Base-by-base conservation (phyloP, 2,797 vertebrate species). In the Eospalax fontanierii region DNA sequence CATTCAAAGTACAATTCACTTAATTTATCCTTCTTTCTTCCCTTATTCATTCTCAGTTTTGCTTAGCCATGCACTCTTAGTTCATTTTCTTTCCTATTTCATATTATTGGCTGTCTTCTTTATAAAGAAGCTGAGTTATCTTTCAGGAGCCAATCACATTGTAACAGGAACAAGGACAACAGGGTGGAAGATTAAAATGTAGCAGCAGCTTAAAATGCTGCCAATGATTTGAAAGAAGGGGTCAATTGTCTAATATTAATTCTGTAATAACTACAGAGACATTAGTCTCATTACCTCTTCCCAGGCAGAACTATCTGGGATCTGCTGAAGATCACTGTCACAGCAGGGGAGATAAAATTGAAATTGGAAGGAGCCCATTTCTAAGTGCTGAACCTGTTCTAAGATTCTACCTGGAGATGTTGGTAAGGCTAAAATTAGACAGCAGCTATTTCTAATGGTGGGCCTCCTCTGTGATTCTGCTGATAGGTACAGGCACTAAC, bases 81-180 rank as follows among this genome's bases (percentile, higher is more conserved):
- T 97, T 91, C 40, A 91, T 81, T 90, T 81, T 93, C 68, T 91
- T 96, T 92, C 79, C 46, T 87, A 91, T 93, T 94, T 96, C 93
- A 54, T 88, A 89, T 92, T 81, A 93, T 82, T 94, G 86, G 21
- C 70, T 71, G 35, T 54, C 33, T 96, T 96, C 82, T 96, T 94
- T 96, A 89, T 63, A 73, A 94, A 95, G 82, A 92, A 91, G 22
- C 46, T 54, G 46, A 90, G 66, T 91, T 95, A 96, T 93, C 90
- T 89, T 94, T 94, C 66, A 96, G 90, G 93, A 96, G 79, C 85
- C 94, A 97, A 98, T 97, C 83, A 71, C 63, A 89, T 19, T 89
- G 35, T 91, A 83, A 28, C 35, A 50, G 24, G 95, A 84, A 94
- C 26, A 3, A 90, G 87, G 92, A 95, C 15, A 61, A 79, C 91